Conservation (phyloP, 2,113 vertebrate species). For the Saguinus midas region DNA sequence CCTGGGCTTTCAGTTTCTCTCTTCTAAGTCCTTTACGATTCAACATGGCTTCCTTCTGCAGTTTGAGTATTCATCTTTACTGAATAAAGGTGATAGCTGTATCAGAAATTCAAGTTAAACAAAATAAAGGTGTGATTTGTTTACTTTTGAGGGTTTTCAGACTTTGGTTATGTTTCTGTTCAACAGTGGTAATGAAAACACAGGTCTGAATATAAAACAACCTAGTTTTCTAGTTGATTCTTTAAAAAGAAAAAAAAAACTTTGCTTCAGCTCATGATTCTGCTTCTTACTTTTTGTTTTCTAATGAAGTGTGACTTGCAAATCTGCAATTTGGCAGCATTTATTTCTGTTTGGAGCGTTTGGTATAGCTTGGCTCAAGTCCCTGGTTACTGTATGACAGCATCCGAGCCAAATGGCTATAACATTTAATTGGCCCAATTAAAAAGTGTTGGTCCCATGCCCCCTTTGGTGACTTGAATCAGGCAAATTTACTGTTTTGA, state of each 20-base stretch:
- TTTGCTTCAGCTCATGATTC: constrained; percentile 4
- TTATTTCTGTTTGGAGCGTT: constrained; percentile 2
- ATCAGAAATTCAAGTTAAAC: constrained; percentile 39
- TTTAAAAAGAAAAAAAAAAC: not conserved
- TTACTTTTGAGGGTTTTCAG: constrained; percentile 9
- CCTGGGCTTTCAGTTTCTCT: not conserved
- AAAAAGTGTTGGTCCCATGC: not conserved
- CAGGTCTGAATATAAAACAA: constrained; percentile 29
- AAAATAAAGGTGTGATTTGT: not conserved
- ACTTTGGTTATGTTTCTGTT: constrained; percentile 47
- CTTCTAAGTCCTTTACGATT: constrained; percentile 25
- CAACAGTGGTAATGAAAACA: not conserved
- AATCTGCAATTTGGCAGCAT: constrained; percentile 36
- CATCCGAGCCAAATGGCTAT: constrained; percentile 9
- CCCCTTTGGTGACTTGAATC: constrained; percentile 13
- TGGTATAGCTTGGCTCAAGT: not conserved
- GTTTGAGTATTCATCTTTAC: constrained; percentile 8
- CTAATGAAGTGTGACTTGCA: not conserved
- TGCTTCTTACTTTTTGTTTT: not conserved
- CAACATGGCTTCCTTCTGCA: not conserved
- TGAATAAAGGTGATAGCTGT: not conserved
- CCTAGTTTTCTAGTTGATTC: constrained; percentile 26
- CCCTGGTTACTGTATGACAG: not conserved
- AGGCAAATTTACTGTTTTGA: constrained; percentile 41
- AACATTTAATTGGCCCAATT: constrained; percentile 17